Base-by-base conservation (phyloP, 1,140 invertebrate species). In the Helicoverpa zea region DNA sequence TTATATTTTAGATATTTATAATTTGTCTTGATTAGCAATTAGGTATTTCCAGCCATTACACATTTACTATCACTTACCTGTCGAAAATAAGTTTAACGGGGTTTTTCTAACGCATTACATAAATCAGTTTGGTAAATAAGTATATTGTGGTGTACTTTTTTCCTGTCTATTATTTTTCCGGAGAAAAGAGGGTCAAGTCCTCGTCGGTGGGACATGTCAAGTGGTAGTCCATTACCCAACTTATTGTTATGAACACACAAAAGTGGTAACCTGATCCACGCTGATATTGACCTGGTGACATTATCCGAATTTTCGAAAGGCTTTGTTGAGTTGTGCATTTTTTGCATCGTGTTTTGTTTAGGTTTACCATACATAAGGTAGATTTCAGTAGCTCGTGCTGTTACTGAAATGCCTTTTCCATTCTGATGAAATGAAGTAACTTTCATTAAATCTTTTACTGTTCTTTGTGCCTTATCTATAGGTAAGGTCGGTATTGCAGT, bases 281-380 rank as follows among this genome's bases (percentile, higher is more conserved):
- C 54, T 58, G 54, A 59, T 59, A 18, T 59, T 74, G 72, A 74
- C 72, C 54, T 13, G 14, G 12, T 74, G 54, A 58, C 72, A 74
- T 68, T 68, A 47, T 59, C 10, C 12, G 43, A 16, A 54, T 72
- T 52, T 52, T 72, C 68, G 68, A 72, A 30, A 35, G 23, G 9
- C 35, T 43, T 5, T 72, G 2, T 13, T 13, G 29, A 12, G 35
- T 13, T 51, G 12, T 43, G 35, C 35, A 43, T 35, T 13, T 63
- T 63, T 63, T 63, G 23, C 13, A 43, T 9, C 9, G 3, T 3
- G 3, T 35, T 43, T 43, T 43, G 5, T 43, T 43, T 43, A 7
- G 35, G 35, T 43, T 7, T 43, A 43, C 35, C 35, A 7, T 43
- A 9, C 5, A 9, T 43, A 43, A 5, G 35, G 35, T 43, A 43